A percentile compares a stretch with the other conserved stretches of the same genome.
phyloP scores from a whole-genome alignment of 2,113 vertebrate species.

The Phyllopteryx taeniolatus region DNA sequence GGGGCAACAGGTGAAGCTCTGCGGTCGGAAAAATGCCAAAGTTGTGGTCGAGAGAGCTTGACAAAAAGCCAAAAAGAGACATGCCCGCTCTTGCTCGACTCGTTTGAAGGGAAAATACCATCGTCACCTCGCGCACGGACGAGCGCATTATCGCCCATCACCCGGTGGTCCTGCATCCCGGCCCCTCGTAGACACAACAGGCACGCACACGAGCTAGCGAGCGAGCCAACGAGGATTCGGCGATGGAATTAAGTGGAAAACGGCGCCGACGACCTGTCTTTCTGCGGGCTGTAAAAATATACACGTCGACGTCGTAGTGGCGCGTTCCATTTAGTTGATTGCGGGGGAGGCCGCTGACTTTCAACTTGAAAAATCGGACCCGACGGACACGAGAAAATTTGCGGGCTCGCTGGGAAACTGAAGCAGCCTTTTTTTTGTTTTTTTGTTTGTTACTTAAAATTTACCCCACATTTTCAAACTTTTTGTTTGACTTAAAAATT shows the following conservation, averaged over 20 bases:
- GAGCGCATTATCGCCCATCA: conserved; percentile 44
- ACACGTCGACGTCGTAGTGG: background rate
- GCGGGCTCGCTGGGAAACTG: too few relatives aligned
- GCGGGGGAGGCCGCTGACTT: too few relatives aligned
- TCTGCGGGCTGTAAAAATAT: background rate
- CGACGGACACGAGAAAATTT: too few relatives aligned
- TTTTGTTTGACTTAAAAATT: too few relatives aligned
- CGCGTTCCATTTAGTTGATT: too few relatives aligned
- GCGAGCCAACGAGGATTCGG: conserved; percentile 8
- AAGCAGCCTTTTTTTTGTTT: too few relatives aligned
- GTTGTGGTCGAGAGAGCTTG: conserved; percentile 16
- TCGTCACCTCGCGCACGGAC: conserved; percentile 25
- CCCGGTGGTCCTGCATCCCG: conserved; percentile 21
- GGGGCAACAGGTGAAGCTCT: background rate
- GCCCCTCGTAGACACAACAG: conserved; percentile 34
- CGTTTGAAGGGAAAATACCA: conserved; percentile 67
- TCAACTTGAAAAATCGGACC: too few relatives aligned
- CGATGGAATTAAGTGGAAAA: conserved; percentile 43
- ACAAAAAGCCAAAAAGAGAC: conserved; percentile 26
- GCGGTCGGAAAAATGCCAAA: background rate
- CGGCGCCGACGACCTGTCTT: conserved; percentile 27
- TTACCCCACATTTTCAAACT: too few relatives aligned
- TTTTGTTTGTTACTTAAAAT: too few relatives aligned
- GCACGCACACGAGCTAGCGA: too few relatives aligned
- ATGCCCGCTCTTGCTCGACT: conserved; percentile 60